Evolutionary conservation across 2,888 invertebrate species (phyloP).

Genomic region (Gerosis bhagava): DNA sequence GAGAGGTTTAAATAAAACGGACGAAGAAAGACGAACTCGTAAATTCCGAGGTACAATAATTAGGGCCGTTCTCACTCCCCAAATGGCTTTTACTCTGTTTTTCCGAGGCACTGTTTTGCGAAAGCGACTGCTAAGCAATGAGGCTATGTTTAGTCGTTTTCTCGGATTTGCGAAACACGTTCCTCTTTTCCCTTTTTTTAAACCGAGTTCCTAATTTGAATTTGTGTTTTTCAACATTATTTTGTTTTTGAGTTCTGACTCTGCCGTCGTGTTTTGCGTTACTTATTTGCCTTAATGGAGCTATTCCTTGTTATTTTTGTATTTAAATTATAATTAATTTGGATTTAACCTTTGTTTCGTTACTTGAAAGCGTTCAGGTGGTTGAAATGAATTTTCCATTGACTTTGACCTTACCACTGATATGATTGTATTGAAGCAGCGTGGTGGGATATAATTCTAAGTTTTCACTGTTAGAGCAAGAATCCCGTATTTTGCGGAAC

Average conservation of each 20-base stretch:
- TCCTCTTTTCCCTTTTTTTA: not conserved
- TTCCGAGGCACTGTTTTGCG: too few species aligned
- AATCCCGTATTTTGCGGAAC: too few species aligned
- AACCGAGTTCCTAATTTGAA: not conserved
- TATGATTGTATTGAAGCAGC: too few species aligned
- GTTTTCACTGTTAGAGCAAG: too few species aligned
- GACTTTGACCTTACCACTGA: too few species aligned
- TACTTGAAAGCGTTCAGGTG: too few species aligned
- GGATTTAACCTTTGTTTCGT: too few species aligned
- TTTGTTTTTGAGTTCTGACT: conserved; percentile 2
- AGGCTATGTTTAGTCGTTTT: conserved; percentile 17
- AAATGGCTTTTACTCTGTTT: conserved; percentile 7
- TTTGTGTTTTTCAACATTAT: not conserved
- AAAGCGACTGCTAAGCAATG: conserved; percentile 8
- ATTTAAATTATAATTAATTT: too few species aligned
- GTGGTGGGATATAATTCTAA: too few species aligned
- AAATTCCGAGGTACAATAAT: conserved; percentile 40
- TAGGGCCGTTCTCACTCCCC: conserved; percentile 20
- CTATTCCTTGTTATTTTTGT: too few species aligned
- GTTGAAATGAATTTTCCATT: too few species aligned
- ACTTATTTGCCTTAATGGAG: too few species aligned
- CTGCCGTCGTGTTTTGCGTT: not conserved
- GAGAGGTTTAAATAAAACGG: conserved; percentile 68
- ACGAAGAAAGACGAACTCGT: conserved; percentile 57
- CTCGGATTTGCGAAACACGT: conserved; percentile 19